Evolutionary conservation across 2,888 invertebrate species (phyloP).

Genomic region (Andrena fulva): DNA sequence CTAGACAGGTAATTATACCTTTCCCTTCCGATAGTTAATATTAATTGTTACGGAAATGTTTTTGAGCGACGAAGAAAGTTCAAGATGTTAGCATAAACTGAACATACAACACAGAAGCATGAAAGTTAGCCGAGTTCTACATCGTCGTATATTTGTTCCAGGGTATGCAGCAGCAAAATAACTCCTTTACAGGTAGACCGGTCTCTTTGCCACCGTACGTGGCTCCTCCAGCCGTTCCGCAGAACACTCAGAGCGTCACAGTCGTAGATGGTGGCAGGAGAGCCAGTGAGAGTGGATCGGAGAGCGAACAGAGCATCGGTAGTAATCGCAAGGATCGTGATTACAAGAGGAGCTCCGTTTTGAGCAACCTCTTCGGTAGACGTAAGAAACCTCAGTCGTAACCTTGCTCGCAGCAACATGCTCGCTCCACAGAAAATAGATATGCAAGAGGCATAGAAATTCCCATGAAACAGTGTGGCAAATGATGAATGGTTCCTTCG

Average conservation of each 20-base stretch:
- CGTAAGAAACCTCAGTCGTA: constrained; percentile 83
- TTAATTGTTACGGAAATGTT: not conserved
- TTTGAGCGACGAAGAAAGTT: not conserved
- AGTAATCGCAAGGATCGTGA: constrained; percentile 82
- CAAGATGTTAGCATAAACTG: not conserved
- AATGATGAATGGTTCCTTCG: constrained; percentile 44
- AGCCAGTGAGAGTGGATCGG: constrained; percentile 83
- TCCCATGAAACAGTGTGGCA: constrained; percentile 26
- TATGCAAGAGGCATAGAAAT: constrained; percentile 11
- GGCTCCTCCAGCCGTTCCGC: constrained; percentile 82
- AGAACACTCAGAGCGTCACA: constrained; percentile 74
- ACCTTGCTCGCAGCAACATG: constrained; percentile 15
- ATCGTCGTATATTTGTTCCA: constrained; percentile 46
- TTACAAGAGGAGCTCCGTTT: constrained; percentile 81
- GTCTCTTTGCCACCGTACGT: constrained; percentile 85
- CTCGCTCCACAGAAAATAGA: constrained; percentile 8
- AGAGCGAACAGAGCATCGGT: constrained; percentile 84
- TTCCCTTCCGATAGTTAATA: not conserved
- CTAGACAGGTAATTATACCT: constrained; percentile 80
- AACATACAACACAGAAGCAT: no score
- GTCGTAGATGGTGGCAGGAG: constrained; percentile 81
- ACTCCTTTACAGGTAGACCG: constrained; percentile 81
- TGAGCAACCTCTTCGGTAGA: constrained; percentile 82
- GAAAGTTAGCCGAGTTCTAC: no score
- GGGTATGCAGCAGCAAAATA: constrained; percentile 77